Evolutionary conservation across 2,888 invertebrate species (phyloP).

Genomic region (Eupithecia dodoneata): DNA sequence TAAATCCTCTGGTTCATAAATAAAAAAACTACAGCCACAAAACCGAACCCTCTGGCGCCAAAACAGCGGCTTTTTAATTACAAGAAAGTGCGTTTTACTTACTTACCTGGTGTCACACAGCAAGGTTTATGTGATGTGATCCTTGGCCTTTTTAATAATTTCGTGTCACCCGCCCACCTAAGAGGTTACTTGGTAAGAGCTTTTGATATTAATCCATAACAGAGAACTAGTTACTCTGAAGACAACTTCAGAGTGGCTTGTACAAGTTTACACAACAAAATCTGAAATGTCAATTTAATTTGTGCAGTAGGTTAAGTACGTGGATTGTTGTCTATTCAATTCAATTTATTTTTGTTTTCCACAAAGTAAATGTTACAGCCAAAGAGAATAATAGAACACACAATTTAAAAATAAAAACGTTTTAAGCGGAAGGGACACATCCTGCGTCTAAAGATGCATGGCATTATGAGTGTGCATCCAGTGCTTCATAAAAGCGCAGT

Average conservation of each 20-base stretch:
- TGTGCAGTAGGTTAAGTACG: no score
- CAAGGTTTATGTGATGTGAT: background rate
- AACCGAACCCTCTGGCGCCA: background rate
- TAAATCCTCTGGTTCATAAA: background rate
- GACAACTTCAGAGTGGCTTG: background rate
- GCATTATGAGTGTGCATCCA: no score
- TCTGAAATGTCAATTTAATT: no score
- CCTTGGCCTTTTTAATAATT: constrained; percentile 5
- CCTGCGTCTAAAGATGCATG: no score
- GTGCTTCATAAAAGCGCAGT: no score
- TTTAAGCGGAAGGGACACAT: no score
- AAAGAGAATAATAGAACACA: no score
- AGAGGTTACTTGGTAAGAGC: background rate
- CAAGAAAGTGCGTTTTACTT: background rate
- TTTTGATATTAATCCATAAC: constrained; percentile 1
- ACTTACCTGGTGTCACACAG: background rate
- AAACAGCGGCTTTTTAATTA: background rate
- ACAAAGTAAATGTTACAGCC: no score
- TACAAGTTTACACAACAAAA: background rate
- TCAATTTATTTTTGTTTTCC: no score
- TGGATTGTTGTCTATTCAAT: no score
- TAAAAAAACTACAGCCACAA: background rate
- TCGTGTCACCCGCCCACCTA: background rate
- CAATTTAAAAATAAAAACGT: no score
- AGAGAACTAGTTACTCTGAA: background rate